A percentile compares a stretch with the other conserved stretches of the same genome.
phyloP scores from a whole-genome alignment of 1,140 invertebrate species.

The Lasioglossum baleicum region DNA sequence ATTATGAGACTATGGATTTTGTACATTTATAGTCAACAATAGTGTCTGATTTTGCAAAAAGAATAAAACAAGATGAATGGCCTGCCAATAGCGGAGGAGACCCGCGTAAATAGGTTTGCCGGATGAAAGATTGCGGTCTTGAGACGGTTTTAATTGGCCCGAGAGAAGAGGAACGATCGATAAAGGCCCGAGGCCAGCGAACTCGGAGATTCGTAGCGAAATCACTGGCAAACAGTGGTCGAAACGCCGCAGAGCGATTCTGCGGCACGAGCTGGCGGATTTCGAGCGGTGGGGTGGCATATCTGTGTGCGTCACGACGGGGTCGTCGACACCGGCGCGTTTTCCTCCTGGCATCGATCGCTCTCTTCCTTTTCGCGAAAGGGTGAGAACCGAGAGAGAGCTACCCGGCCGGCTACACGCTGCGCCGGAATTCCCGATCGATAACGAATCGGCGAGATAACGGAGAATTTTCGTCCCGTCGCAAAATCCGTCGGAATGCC shows the following conservation, averaged over 20 bases:
- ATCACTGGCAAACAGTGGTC: background rate
- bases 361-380: conserved; percentile 38
- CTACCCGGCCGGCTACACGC: background rate
- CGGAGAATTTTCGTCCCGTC: no score
- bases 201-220: background rate
- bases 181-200: background rate
- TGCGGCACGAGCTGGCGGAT: conserved; percentile 9
- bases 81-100: no score
- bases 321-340: conserved; percentile 47
- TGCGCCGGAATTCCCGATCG: background rate
- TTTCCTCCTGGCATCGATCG: conserved; percentile 46
- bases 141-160: background rate
- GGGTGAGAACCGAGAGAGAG: background rate
- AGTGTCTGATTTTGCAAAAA: no score
- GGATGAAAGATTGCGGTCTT: no score
- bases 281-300: conserved; percentile 17
- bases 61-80: no score
- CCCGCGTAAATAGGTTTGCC: no score
- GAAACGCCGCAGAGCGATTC: conserved; percentile 15
- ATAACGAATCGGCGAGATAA: background rate
- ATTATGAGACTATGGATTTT: no score
- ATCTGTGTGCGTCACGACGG: conserved; percentile 31
- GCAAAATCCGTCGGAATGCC: no score
- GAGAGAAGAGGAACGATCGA: background rate
- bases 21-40: no score